These are phyloP conservation scores for Oncorhynchus gorbuscha DNA, from an alignment of 2,113 vertebrate genomes.

Conservation along the genomic window DNA sequence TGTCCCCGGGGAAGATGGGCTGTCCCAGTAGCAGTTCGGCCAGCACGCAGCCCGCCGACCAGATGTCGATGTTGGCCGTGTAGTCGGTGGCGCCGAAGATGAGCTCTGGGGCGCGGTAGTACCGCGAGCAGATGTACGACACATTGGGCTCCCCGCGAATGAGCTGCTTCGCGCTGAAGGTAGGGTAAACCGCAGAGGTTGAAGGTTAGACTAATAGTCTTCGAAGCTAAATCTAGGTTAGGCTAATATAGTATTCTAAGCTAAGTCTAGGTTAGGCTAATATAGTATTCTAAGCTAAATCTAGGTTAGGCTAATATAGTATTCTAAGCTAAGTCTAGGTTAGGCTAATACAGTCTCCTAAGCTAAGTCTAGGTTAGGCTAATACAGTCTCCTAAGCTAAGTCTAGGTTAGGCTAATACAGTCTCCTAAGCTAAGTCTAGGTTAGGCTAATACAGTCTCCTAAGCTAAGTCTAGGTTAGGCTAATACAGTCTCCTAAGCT, in stretches of 20 bases:
- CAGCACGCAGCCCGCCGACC: conserved; percentile 90
- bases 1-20: conserved; percentile 92
- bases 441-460: no score
- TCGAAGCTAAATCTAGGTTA: no score
- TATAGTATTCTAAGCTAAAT: no score
- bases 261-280: not conserved
- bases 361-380: no score
- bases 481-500: no score
- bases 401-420: not conserved
- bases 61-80: conserved; percentile 93
- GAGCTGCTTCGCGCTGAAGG: conserved; percentile 85
- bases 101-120: conserved; percentile 92
- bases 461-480: no score
- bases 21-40: conserved; percentile 89
- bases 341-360: not conserved
- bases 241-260: no score
- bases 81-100: conserved; percentile 95
- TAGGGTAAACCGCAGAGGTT: not conserved
- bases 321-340: no score
- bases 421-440: no score
- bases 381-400: no score
- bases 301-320: no score
- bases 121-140: conserved; percentile 94
- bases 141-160: conserved; percentile 90
- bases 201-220: not conserved